A percentile compares a stretch with the other conserved stretches of the same genome.
These are phyloP conservation scores for Galaxea fascicularis DNA, from an alignment of 92 coral and sea anemone species.

Conservation along the genomic window DNA sequence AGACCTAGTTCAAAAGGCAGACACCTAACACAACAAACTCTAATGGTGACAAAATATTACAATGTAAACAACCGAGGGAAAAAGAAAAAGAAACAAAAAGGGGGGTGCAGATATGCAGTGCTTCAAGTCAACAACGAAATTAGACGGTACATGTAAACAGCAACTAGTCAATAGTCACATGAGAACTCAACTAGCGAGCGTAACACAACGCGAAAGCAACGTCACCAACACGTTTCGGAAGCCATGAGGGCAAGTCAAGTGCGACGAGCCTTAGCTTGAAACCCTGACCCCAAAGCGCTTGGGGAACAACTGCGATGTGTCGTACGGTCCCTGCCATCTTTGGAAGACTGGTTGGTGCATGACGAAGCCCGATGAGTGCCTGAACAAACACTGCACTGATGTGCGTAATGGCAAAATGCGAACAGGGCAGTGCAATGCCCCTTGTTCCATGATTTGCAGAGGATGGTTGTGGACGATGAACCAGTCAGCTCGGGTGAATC, in stretches of 20 bases:
- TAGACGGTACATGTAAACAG: too few species aligned
- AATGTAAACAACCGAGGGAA: background rate
- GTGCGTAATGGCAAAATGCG: slow-evolving; percentile 42
- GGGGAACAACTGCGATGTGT: background rate
- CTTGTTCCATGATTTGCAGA: slow-evolving; percentile 36
- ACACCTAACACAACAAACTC: background rate
- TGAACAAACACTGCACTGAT: slow-evolving; percentile 35
- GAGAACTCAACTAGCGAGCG: background rate
- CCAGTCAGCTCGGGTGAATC: slow-evolving; percentile 1
- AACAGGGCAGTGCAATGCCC: slow-evolving; percentile 45
- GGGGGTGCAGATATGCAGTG: too few species aligned
- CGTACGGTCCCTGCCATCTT: background rate
- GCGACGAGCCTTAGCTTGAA: background rate
- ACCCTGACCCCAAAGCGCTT: background rate
- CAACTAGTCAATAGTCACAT: background rate
- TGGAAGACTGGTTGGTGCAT: background rate
- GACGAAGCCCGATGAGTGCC: slow-evolving; percentile 30
- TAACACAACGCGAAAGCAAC: background rate
- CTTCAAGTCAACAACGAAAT: too few species aligned
- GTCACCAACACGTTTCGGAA: background rate
- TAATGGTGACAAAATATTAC: too few species aligned
- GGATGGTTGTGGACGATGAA: background rate
- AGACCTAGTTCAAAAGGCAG: too few species aligned
- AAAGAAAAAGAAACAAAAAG: background rate
- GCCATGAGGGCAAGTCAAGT: background rate